Percentiles rank a stretch among this genome's conserved stretches.
Conservation (phyloP, 2,888 invertebrate species). For the Sinotaia quadrata region DNA sequence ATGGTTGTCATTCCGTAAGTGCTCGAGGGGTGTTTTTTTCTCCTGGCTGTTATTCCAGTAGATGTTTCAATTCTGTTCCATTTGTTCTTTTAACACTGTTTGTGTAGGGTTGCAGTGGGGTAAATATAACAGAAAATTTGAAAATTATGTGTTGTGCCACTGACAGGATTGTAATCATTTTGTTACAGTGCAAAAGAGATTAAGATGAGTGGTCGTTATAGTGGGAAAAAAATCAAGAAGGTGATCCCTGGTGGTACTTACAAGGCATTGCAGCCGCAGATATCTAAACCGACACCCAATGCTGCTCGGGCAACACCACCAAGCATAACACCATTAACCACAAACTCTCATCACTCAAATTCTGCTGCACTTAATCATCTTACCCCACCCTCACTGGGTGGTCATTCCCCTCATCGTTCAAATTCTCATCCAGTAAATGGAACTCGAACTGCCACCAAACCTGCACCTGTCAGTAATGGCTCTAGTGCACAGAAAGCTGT, state of each 20-base stretch:
- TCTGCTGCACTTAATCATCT: background rate
- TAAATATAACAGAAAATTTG: too few relatives aligned
- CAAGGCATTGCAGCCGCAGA: background rate
- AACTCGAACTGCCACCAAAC: background rate
- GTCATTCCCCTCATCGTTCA: background rate
- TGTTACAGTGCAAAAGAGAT: conserved; percentile 22
- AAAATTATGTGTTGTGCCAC: too few relatives aligned
- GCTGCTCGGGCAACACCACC: background rate
- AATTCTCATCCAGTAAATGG: background rate
- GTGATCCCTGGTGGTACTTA: conserved; percentile 15
- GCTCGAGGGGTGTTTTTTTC: too few relatives aligned
- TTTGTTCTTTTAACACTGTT: too few relatives aligned
- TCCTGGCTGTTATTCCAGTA: too few relatives aligned
- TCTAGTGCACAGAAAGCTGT: background rate
- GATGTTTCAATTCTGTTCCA: too few relatives aligned
- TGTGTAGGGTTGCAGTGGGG: too few relatives aligned
- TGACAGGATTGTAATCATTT: too few relatives aligned
- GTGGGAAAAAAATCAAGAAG: conserved; percentile 20
- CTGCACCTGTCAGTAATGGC: background rate
- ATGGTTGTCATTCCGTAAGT: too few relatives aligned
- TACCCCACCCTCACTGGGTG: background rate
- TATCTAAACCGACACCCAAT: background rate
- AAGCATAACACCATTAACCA: background rate
- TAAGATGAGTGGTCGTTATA: conserved; percentile 27
- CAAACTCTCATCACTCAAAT: background rate